Base-by-base conservation (phyloP, 1,140 invertebrate species). In the Camponotus floridanus region DNA sequence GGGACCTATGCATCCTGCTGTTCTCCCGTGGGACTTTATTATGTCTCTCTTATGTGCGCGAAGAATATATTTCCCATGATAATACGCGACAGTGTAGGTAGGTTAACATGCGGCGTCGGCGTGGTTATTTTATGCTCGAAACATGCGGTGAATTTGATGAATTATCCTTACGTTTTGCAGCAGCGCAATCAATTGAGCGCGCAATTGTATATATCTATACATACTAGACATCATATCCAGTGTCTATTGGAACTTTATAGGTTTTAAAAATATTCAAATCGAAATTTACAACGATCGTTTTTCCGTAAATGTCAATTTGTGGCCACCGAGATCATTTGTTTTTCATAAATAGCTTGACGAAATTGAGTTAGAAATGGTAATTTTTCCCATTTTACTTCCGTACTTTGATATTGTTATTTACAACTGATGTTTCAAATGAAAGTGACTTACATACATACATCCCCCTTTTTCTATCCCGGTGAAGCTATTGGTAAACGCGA, bases 41-140 rank as follows among this genome's bases (percentile, higher is more conserved):
- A 90, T 83, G 59, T 26, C 70, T 76, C 86, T 85, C 86, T 85
- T 76, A 78, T 59, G 76, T 57, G 26, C 1, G 26, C 26, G 78
- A 78, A 57, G 86, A 90, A 90, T 90, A 86, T 67, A 88, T 90
- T 90, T 90, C 81, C 78, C 84, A 88, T 85, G 89, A 65, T 90
- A 90, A 90, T 89, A 55, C 18, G 70, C 18, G 70, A 55, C 55
- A 42, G 78, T 45, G 33, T 6, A 33, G 26, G 65, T 62, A 51
- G 48, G 48, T 80, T 62, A 76, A 39, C 74, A 70, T 48, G 62
- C 18, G 45, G 68, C 45, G 55, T 51, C 39, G 67, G 39, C 21
- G 18, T 33, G 71, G 57, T 84, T 83, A 84, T 48, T 51, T 71
- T n/a, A 31, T 61, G 48, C 59, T 45, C 18, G 51, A 21, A 18